Evolutionary conservation across 2,888 invertebrate genomes (phyloP).

Genomic region (Epinotia demarniana): DNA sequence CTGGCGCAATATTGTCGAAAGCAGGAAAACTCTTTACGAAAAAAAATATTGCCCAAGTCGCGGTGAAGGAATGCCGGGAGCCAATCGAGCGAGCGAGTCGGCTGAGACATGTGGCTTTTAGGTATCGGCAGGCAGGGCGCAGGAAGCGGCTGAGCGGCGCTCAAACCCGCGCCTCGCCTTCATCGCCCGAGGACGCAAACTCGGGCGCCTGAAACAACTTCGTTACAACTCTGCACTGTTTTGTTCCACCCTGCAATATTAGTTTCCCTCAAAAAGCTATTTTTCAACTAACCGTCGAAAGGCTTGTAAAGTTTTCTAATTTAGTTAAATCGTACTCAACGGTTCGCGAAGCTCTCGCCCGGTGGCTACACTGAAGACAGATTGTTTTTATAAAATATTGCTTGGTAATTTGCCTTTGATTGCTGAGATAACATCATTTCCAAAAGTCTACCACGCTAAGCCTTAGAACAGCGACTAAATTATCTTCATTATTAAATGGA

Average conservation of each 20-base stretch:
- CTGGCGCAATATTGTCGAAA: conserved; percentile 82
- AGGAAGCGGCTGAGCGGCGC: conserved; percentile 51
- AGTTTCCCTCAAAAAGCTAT: conserved; percentile 83
- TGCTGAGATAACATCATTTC: conserved; percentile 66
- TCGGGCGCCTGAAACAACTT: conserved; percentile 76
- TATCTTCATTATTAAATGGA: conserved; percentile 36
- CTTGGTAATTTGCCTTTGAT: conserved; percentile 57
- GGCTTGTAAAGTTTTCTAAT: conserved; percentile 82
- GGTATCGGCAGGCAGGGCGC: conserved; percentile 21
- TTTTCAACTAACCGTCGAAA: conserved; percentile 79
- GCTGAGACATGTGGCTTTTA: conserved; percentile 67
- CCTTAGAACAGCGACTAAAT: conserved; percentile 29
- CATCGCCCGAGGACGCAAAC: conserved; percentile 76
- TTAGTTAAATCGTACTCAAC: conserved; percentile 78
- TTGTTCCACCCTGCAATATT: conserved; percentile 80
- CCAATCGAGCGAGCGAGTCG: conserved; percentile 77
- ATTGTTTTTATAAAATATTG: conserved; percentile 63
- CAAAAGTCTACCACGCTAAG: conserved; percentile 48
- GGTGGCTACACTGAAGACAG: conserved; percentile 65
- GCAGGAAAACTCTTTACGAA: conserved; percentile 79
- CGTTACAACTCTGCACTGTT: conserved; percentile 79
- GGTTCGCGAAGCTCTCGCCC: conserved; percentile 64
- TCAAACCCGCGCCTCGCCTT: conserved; percentile 59
- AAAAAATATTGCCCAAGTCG: conserved; percentile 75
- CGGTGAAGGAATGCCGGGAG: conserved; percentile 73